Conservation (phyloP, 2,888 invertebrate species). For the Drosophila planitibia region DNA sequence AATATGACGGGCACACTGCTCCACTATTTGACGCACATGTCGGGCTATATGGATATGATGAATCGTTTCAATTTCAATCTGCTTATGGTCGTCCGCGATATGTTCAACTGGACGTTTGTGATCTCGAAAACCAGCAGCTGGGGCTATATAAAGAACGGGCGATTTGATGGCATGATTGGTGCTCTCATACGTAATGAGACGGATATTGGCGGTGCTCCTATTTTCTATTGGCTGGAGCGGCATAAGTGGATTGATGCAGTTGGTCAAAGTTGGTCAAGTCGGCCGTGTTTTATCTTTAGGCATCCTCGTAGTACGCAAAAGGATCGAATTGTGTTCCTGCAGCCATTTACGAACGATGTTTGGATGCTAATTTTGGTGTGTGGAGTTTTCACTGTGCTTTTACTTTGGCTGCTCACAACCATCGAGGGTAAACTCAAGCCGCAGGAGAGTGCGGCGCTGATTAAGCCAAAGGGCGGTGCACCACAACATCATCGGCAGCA, state of each 20-base stretch:
- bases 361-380: conserved; percentile 87
- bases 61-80: conserved; percentile 88
- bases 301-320: conserved; percentile 88
- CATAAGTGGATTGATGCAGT: conserved; percentile 86
- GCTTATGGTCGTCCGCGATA: conserved; percentile 87
- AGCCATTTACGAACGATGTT: conserved; percentile 87
- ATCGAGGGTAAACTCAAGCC: conserved; percentile 70
- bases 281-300: conserved; percentile 89
- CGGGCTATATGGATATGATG: conserved; percentile 88
- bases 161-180: conserved; percentile 89
- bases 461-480: conserved; percentile 69
- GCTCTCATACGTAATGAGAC: conserved; percentile 87
- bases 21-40: conserved; percentile 86
- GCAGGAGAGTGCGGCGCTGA: conserved; percentile 54
- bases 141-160: conserved; percentile 88
- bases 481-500: conserved; percentile 29
- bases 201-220: conserved; percentile 89
- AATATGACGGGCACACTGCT: conserved; percentile 85
- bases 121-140: conserved; percentile 86
- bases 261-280: conserved; percentile 81
- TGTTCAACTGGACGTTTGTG: conserved; percentile 88
- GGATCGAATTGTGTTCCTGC: conserved; percentile 88
- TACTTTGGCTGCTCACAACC: conserved; percentile 75
- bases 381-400: conserved; percentile 78
- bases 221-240: conserved; percentile 89